Evolutionary conservation across 2,113 vertebrate genomes (phyloP), one percentile per base, ranked within the genome.

Genomic region (Lophotis ruficrista): DNA sequence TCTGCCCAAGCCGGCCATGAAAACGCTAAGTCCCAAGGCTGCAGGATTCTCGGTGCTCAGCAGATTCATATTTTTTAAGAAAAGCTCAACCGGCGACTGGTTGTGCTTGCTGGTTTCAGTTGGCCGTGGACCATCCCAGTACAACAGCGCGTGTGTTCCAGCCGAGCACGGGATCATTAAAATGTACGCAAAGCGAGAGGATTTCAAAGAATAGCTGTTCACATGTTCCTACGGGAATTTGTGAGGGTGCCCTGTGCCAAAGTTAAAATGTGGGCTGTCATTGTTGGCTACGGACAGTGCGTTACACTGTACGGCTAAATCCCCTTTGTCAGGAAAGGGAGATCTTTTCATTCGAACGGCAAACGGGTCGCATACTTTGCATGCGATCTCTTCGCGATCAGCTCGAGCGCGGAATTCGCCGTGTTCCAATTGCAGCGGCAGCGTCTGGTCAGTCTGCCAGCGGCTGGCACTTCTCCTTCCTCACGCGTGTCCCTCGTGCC

Each of bases 11-110:
- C 20, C 61, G 58, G 48, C 83, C 43, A 2, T 7, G 9, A 12
- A 13, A 41, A 13, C 60, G 8, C 41, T 1, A n/a, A 51, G 33
- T 12, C 43, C 16, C 3, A 11, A 41, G 57, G 28, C 33, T 24
- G 38, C 12, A 77, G 75, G 35, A 35, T 71, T 43, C 20, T n/a
- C 76, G 56, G 69, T 2, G 38, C 81, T 50, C 25, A 20, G 57
- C 0, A 28, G n/a, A 22, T 41, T 38, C 27, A 1, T 25, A 4
- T 51, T 48, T 38, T 37, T 35, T 8, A 14, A 13, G 66, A 33
- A 18, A 68, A 82, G 58, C 75, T 65, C 2, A 0, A 5, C 4
- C 53, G 28, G 68, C 0, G 3, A 4, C 24, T 45, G 16, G 57
- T 8, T 30, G 56, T 6, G 1, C 6, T 87, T 2, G 30, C 13